These are phyloP conservation scores for Calephelis virginiensis DNA, from an alignment of 1,140 invertebrate species.

Conservation along the genomic window DNA sequence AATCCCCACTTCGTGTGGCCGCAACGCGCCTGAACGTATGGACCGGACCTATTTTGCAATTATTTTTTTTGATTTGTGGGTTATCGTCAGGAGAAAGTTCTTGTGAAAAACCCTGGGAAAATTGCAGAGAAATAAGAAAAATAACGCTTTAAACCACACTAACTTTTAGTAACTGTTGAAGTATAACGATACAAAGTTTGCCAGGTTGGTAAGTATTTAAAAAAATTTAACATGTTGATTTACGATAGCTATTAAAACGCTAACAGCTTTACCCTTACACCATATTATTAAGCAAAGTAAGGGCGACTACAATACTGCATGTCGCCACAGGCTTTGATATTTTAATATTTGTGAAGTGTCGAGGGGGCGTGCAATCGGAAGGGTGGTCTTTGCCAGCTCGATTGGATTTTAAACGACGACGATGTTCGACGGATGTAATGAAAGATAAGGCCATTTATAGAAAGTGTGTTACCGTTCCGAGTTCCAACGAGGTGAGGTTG, in stretches of 20 bases:
- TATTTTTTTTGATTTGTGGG: too few species aligned
- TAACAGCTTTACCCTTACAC: constrained; percentile 10
- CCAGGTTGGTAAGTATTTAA: too few species aligned
- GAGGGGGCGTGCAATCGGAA: constrained; percentile 22
- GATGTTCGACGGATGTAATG: constrained; percentile 7
- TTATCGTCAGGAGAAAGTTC: too few species aligned
- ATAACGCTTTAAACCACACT: too few species aligned
- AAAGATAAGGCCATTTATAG: constrained; percentile 13
- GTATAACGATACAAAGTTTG: too few species aligned
- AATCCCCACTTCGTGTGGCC: too few species aligned
- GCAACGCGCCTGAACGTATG: too few species aligned
- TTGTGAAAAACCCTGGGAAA: too few species aligned
- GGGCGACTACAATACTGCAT: constrained; percentile 26
- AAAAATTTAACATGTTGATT: too few species aligned
- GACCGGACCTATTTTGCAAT: too few species aligned
- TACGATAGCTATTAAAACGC: neutral
- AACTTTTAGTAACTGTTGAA: too few species aligned
- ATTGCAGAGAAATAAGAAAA: too few species aligned
- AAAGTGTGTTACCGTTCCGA: constrained; percentile 1
- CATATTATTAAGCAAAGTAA: constrained; percentile 5
- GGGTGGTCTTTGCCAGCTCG: constrained; percentile 20
- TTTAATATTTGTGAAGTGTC: constrained; percentile 37
- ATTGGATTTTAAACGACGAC: constrained; percentile 23
- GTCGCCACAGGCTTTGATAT: constrained; percentile 42
- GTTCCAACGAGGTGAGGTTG: neutral